These are phyloP conservation scores for Brenthis hecate DNA, from an alignment of 2,888 invertebrate species.

Conservation along the genomic window DNA sequence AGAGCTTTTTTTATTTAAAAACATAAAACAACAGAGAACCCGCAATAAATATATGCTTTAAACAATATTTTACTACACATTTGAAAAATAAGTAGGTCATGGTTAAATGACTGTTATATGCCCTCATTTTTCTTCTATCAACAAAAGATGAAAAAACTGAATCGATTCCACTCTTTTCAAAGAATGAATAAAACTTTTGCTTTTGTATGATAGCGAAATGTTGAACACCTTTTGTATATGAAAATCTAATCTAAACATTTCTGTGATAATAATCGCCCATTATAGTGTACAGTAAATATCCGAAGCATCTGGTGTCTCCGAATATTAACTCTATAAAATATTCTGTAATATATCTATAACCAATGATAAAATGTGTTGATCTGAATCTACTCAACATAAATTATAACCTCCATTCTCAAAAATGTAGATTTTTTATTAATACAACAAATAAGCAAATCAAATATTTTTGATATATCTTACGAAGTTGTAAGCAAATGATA, in stretches of 20 bases:
- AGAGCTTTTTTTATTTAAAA: background rate
- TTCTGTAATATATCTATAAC: no score
- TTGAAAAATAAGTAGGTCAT: conserved; percentile 30
- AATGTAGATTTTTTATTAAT: background rate
- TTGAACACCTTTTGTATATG: conserved; percentile 21
- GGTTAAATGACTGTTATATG: conserved; percentile 32
- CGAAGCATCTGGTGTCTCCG: no score
- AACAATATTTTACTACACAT: conserved; percentile 26
- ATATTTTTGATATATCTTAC: background rate
- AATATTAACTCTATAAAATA: no score
- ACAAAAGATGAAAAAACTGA: conserved; percentile 39
- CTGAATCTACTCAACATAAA: no score
- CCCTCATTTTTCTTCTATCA: conserved; percentile 36
- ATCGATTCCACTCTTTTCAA: conserved; percentile 36
- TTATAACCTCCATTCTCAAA: no score
- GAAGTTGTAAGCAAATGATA: background rate
- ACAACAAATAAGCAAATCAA: background rate
- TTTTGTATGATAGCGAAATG: conserved; percentile 28
- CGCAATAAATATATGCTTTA: conserved; percentile 3
- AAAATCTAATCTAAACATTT: conserved; percentile 19
- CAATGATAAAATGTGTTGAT: no score
- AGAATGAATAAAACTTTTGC: conserved; percentile 33
- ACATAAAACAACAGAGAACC: background rate
- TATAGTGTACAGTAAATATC: no score
- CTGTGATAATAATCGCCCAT: background rate